Evolutionary conservation across 2,113 vertebrate species (phyloP).

Genomic region (Puntigrus tetrazona): DNA sequence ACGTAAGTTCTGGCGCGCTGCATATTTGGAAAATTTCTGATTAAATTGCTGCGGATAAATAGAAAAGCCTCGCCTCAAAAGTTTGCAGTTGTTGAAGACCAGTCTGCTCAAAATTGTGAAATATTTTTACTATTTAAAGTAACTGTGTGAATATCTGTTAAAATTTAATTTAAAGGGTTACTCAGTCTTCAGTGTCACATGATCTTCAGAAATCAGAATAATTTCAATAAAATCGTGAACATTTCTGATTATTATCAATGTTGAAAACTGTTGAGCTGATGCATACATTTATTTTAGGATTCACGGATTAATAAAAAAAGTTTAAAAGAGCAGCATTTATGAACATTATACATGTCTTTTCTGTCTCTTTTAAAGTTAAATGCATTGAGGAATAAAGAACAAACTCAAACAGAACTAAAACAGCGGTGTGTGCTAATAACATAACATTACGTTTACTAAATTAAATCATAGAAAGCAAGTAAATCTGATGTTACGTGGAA

Average conservation of each 20-base stretch:
- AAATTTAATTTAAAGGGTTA: too few species aligned
- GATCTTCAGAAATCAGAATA: background rate
- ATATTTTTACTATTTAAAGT: background rate
- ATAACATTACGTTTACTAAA: background rate
- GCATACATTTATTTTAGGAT: background rate
- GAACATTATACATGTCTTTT: background rate
- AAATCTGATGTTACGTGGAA: background rate
- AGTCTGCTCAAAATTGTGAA: too few species aligned
- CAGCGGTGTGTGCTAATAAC: too few species aligned
- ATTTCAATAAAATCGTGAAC: background rate
- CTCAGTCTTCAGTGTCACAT: conserved; percentile 1
- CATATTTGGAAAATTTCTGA: background rate
- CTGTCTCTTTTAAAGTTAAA: background rate
- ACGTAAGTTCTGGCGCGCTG: too few species aligned
- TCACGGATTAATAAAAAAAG: background rate
- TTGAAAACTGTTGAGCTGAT: background rate
- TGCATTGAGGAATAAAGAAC: too few species aligned
- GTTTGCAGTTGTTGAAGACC: too few species aligned
- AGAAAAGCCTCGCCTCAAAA: background rate
- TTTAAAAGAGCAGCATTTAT: background rate
- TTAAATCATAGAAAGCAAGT: background rate
- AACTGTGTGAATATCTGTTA: too few species aligned
- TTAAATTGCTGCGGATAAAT: too few species aligned
- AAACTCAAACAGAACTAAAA: too few species aligned
- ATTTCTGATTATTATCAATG: background rate